These are phyloP conservation scores for Zaprionus lachaisei DNA, from an alignment of 1,140 invertebrate species.

Conservation along the genomic window DNA sequence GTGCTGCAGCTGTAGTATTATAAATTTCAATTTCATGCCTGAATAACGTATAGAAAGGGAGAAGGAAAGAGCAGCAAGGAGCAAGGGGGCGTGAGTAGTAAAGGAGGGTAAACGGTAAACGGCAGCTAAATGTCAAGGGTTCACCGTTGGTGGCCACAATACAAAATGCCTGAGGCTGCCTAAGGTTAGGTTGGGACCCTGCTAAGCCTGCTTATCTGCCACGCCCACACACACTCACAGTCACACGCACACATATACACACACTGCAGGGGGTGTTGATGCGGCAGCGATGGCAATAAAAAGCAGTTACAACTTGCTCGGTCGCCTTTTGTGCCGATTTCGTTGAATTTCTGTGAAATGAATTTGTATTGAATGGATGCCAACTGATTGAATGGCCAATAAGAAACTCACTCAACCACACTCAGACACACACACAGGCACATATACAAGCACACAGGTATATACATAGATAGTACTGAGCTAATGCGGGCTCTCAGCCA, in stretches of 20 bases:
- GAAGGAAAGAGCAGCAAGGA: background rate
- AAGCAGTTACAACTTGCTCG: conserved; percentile 65
- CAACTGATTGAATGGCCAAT: conserved; percentile 45
- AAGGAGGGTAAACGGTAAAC: conserved; percentile 15
- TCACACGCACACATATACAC: conserved; percentile 10
- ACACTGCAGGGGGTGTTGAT: conserved; percentile 39
- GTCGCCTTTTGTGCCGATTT: conserved; percentile 58
- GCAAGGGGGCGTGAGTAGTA: background rate
- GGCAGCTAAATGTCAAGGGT: conserved; percentile 55
- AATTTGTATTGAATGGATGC: conserved; percentile 71
- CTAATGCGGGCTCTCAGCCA: conserved; percentile 47
- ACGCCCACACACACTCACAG: conserved; percentile 23
- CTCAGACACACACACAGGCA: background rate
- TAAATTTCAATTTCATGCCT: conserved; percentile 80
- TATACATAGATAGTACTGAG: background rate
- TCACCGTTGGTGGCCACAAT: conserved; percentile 45
- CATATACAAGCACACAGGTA: background rate
- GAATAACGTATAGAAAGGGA: conserved; percentile 39
- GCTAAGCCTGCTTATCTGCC: conserved; percentile 49
- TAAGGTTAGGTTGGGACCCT: conserved; percentile 12
- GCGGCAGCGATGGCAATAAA: conserved; percentile 68
- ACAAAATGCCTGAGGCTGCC: conserved; percentile 29
- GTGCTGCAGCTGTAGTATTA: conserved; percentile 48
- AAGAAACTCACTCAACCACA: conserved; percentile 17
- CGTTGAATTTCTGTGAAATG: conserved; percentile 65